Evolutionary conservation across 2,113 vertebrate species (phyloP), one percentile per base, ranked within the genome.

Genomic region (Oreochromis niloticus): DNA sequence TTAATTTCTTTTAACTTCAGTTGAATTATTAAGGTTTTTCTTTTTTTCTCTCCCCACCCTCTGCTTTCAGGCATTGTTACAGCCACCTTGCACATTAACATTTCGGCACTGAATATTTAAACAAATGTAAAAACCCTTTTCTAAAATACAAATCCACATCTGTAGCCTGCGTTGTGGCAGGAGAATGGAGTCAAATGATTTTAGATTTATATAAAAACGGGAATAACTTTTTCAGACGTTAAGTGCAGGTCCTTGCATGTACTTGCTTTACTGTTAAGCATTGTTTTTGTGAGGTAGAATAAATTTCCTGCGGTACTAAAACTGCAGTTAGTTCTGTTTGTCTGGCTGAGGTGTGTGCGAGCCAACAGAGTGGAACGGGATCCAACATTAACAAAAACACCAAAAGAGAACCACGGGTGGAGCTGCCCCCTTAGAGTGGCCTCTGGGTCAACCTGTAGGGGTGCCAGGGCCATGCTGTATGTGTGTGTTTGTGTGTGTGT

Each of bases 301-400:
- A 85, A 86, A 88, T 94, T 89, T 93, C 88, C 88, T 16, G 85
- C 43, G 7, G 79, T 59, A 52, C 6, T 32, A 52, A 52, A 78
- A 52, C 16, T 52, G 27, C 73, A 52, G 73, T 52, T 52, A 52
- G 10, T 52, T 9, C 16, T n/a, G 46, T 78, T 78, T 78, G 78
- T 43, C 3, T 11, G 13, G 22, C 16, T 17, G 32, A 1, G 56
- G 52, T 50, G 82, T 88, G 86, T 89, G 81, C 50, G 80, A 89
- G 83, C 68, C 83, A 56, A 52, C 17, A 11, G 36, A 9, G 30
- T 68, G 81, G 80, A 92, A 87, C 43, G 11, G 36, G 7, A 88
- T 87, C 88, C 91, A 93, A 87, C 63, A 73, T 80, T 17, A 89
- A 92, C 87, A 94, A 88, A 89, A 92, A 88, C 84, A 88, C 80